phyloP scores from a whole-genome alignment of 2,888 invertebrate species.

The Drosophila imparisetae region DNA sequence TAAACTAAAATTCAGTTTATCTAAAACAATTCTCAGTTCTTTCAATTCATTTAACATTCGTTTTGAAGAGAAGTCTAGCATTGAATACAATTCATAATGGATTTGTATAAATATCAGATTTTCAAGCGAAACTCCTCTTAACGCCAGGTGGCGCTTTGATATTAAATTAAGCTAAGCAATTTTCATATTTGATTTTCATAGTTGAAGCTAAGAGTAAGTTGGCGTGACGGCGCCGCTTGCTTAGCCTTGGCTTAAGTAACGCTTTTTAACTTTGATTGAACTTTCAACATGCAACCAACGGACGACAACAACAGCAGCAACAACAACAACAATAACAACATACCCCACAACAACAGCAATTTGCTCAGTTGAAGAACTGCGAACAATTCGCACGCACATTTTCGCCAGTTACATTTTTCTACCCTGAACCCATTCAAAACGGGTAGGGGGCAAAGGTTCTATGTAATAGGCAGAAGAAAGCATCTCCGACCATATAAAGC shows the following conservation, averaged over 20 bases:
- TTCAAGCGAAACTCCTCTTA: neutral
- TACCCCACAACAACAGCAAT: constrained; percentile 16
- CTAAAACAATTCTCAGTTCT: neutral
- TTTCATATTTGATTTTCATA: constrained; percentile 29
- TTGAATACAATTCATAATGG: neutral
- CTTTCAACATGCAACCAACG: constrained; percentile 72
- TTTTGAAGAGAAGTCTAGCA: neutral
- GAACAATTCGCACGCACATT: constrained; percentile 75
- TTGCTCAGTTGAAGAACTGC: constrained; percentile 57
- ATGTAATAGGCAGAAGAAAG: neutral
- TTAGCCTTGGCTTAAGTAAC: constrained; percentile 72
- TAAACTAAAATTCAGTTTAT: neutral
- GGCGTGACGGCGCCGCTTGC: constrained; percentile 75
- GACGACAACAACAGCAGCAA: constrained; percentile 19
- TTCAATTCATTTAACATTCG: neutral
- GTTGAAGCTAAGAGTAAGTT: constrained; percentile 25
- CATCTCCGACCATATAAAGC: neutral
- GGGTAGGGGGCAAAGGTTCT: neutral
- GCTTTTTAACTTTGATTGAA: constrained; percentile 73
- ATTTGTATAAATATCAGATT: neutral
- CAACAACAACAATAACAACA: constrained; percentile 26
- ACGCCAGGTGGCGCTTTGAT: constrained; percentile 9
- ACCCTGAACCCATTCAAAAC: neutral
- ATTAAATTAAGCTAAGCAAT: constrained; percentile 10
- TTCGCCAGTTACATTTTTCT: constrained; percentile 26